Conservation (phyloP, 1,140 invertebrate genomes). For the Trypoxylus dichotomus region DNA sequence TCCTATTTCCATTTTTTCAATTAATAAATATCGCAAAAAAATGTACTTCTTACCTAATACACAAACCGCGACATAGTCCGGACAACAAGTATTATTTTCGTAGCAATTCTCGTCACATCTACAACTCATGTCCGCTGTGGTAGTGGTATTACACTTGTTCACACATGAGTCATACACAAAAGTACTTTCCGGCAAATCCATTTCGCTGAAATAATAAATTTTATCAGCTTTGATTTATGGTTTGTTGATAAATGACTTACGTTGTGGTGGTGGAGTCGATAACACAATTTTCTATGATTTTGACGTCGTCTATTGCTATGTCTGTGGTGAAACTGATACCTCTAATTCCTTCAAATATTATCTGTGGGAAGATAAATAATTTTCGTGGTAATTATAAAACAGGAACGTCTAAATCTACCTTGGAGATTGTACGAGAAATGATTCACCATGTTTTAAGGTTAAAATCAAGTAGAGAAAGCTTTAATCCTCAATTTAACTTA, state of each 20-base stretch:
- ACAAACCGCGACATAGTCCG: slow-evolving; percentile 46
- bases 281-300: slow-evolving; percentile 44
- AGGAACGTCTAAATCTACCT: no score
- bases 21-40: no score
- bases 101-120: slow-evolving; percentile 46
- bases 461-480: no score
- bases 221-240: background rate
- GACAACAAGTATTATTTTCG: slow-evolving; percentile 44
- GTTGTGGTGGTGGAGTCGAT: slow-evolving; percentile 37
- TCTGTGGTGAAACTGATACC: slow-evolving; percentile 70
- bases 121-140: slow-evolving; percentile 36
- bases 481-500: no score
- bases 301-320: slow-evolving; percentile 74
- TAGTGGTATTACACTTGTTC: slow-evolving; percentile 37
- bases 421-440: no score
- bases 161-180: slow-evolving; percentile 41
- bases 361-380: slow-evolving; percentile 55
- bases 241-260: slow-evolving; percentile 34
- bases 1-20: no score
- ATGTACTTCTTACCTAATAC: slow-evolving; percentile 30
- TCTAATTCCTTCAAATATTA: slow-evolving; percentile 71
- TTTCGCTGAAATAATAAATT: background rate
- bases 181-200: no score
- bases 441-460: no score
- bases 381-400: background rate